Base-by-base conservation (phyloP, 2,888 invertebrate species). In the Gerosis bhagava region DNA sequence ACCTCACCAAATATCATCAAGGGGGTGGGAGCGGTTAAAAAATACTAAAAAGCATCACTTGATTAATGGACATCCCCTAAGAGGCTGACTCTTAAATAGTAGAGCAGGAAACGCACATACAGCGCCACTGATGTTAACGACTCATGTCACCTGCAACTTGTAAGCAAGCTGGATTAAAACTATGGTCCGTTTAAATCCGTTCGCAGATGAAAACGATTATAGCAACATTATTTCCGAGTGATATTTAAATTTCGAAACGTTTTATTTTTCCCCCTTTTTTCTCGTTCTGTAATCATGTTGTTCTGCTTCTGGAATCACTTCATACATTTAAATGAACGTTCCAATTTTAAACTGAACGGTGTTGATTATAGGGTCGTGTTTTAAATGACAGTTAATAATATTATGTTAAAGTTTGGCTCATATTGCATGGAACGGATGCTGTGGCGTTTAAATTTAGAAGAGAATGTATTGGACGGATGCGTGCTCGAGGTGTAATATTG, bases 401-500 rank as follows among this genome's bases (percentile, higher is more conserved):
- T 67, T 63, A 65, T 65, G 64, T 65, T 71, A 63, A 67, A 62
- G 62, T 62, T 56, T 60, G 63, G 59, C 60, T 65, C 63, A 61
- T 62, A 67, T 69, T 65, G 65, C 60, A 53, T 51, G 43, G 60
- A 60, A 56, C 72, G 76, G 73, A 77, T 70, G 70, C 66, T 64
- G 70, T 51, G 67, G 67, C 49, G 51, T 57, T 56, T 77, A 77
- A 65, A 72, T 72, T 74, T 77, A 73, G 73, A 67, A 50, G 54
- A 63, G 62, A 63, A 65, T 62, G 68, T 57, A 60, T 57, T 59
- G 65, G 65, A 63, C 76, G 78, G 77, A 77, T 74, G 73, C 54
- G 56, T 59, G 60, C 54, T 59, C 59, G 71, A 73, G 74, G 73
- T 73, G 73, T 70, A 71, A 72, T 67, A 72, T 73, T 71, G 75